Evolutionary conservation across 2,797 vertebrate genomes (phyloP), one percentile per base, ranked within the genome.

Genomic region (Sebastes kiyomatsui): DNA sequence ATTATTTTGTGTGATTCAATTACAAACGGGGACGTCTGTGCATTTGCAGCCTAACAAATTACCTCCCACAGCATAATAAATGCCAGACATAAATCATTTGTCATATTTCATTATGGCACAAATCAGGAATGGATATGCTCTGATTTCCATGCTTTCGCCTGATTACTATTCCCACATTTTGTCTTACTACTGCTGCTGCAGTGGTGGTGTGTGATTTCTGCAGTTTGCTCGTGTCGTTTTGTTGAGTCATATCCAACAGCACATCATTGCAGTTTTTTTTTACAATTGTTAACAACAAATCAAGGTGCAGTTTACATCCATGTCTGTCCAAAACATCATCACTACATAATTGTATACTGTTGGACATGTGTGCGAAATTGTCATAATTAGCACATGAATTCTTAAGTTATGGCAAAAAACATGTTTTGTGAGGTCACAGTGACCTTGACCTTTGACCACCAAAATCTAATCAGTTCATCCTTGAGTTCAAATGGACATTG

Each of bases 1-100:
- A 94, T 96, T 94, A 94, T 85, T 85, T 87, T 88, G 79, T 89
- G 88, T 91, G 90, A 95, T 94, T 94, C 88, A 94, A 93, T 95
- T 95, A 94, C 80, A 94, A 94, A 93, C 73, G 73, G 85, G 85
- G 83, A 74, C 18, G 80, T 88, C 83, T 91, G 71, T 86, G 81
- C 80, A 25, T 91, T 88, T 87, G 77, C 77, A 86, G 76, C 72
- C 77, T 92, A 94, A 94, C 88, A 93, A 93, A 96, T 95, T 90
- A 91, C 85, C 92, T 91, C 86, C 86, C 72, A 87, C 86, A 84
- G 85, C 87, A 91, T 88, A 93, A 94, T 93, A 91, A 95, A 94
- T 86, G 87, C 84, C 79, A 86, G 75, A 84, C 84, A 95, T 95
- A 92, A 95, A 95, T 95, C 92, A 94, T 90, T 89, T 94, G 91